Base-by-base conservation (phyloP, 2,888 invertebrate species). In the Agrotis ipsilon region DNA sequence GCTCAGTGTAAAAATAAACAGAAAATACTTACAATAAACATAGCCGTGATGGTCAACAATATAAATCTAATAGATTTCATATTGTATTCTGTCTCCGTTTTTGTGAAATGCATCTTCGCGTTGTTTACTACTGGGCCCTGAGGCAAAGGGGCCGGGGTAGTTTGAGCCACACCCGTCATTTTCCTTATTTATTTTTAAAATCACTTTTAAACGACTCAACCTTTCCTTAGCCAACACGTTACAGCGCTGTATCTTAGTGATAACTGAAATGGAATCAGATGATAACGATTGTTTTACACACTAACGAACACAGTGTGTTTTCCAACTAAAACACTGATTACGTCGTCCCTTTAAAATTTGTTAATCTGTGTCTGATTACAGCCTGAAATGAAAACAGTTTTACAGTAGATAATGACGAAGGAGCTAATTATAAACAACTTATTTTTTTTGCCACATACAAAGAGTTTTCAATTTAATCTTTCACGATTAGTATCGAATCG, bases 51-150 rank as follows among this genome's bases (percentile, higher is more conserved):
- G 0, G 94, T 94, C 84, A 96, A 77, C 88, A 95, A 83, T 4
- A 96, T 91, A 91, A 95, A 96, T 72, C 94, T 88, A 61, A 96
- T 92, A 59, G 96, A 96, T 87, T 94, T 96, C 96, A 96, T 93
- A 62, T 94, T 94, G 87, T 95, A 95, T 57, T 96, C 95, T 48
- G 92, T 86, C 75, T 96, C 95, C 0, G 94, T 91, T 71, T 95
- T 96, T 11, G 83, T 91, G 39, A 96, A 91, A 83, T 91, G 90
- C 89, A 95, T 92, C 58, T 88, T 92, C 61, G 89, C 78, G 67
- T 89, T 89, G 11, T 80, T 76, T 61, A 75, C 80, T 18, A 76
- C 70, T 16, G 45, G 45, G 4, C 55, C 55, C 55, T 11, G 32
- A 0, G 55, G 55, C 4, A 55, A 55, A 14, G 55, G 55, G 5